Percentiles rank a stretch among this genome's conserved stretches.
Conservation (phyloP, 2,888 invertebrate genomes). For the Neoascia interrupta region DNA sequence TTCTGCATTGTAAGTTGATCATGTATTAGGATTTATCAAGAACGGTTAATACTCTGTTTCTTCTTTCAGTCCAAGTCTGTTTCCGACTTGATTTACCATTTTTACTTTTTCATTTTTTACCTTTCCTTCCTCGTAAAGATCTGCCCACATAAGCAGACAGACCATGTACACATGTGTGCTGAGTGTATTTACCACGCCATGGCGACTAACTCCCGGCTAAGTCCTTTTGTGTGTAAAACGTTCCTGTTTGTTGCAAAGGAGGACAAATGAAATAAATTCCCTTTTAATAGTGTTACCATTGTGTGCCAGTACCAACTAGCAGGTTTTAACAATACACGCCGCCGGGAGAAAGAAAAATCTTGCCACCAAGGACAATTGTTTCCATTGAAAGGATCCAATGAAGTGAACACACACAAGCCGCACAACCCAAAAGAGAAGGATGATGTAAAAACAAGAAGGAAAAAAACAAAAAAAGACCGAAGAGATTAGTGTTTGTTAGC, state of each 20-base stretch:
- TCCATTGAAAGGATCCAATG: slow-evolving; percentile 53
- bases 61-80: too few relatives aligned
- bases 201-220: slow-evolving; percentile 15
- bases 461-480: too few relatives aligned
- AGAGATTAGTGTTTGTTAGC: slow-evolving; percentile 47
- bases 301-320: slow-evolving; percentile 55
- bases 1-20: too few relatives aligned
- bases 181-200: neutral
- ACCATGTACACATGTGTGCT: slow-evolving; percentile 6
- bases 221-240: slow-evolving; percentile 61
- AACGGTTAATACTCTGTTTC: too few relatives aligned
- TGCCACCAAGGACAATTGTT: slow-evolving; percentile 12
- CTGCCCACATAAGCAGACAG: neutral
- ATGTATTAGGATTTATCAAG: too few relatives aligned
- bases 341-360: neutral
- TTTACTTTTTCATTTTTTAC: neutral
- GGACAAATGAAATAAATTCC: slow-evolving; percentile 64
- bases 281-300: slow-evolving; percentile 63
- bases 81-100: slow-evolving; percentile 5
- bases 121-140: neutral
- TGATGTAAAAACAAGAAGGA: slow-evolving; percentile 34
- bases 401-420: slow-evolving; percentile 10
- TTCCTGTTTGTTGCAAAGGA: slow-evolving; percentile 42
- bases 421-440: neutral
- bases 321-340: slow-evolving; percentile 45